A percentile compares a stretch with the other conserved stretches of the same genome.
Evolutionary conservation across 2,888 invertebrate genomes (phyloP).

Genomic region (Rotaria socialis): DNA sequence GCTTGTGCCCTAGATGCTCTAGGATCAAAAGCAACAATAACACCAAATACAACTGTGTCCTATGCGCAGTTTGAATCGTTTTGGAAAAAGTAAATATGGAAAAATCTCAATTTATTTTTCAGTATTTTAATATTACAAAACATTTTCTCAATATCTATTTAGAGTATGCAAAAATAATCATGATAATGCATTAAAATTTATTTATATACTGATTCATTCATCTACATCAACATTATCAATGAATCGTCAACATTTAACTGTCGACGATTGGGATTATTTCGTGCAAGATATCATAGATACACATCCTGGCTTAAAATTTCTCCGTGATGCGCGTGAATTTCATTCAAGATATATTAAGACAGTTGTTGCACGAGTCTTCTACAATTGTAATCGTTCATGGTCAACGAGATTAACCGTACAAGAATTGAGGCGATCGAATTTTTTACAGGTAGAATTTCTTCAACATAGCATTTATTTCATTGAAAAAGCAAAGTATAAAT

Average conservation of each 20-base stretch:
- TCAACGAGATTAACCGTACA: constrained; percentile 81
- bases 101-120: too few relatives aligned
- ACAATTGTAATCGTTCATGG: constrained; percentile 94
- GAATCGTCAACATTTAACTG: background rate
- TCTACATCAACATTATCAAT: background rate
- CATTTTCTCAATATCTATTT: background rate
- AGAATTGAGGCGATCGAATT: constrained; percentile 83
- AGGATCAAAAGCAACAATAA: background rate
- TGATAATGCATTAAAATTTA: constrained; percentile 32
- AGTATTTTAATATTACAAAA: too few relatives aligned
- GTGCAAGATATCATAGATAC: constrained; percentile 88
- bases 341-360: constrained; percentile 97
- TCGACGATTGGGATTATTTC: constrained; percentile 54
- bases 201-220: background rate
- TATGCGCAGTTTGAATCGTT: constrained; percentile 24
- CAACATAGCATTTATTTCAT: too few relatives aligned
- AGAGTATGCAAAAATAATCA: constrained; percentile 14
- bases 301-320: constrained; percentile 91
- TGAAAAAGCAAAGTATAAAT: too few relatives aligned
- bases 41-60: background rate
- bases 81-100: constrained; percentile 15
- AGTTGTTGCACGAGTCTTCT: constrained; percentile 94
- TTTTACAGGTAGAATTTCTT: constrained; percentile 63
- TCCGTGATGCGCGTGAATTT: constrained; percentile 95
- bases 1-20: background rate